These are phyloP conservation scores for Anthoptus insignis DNA, from an alignment of 2,888 invertebrate species.

Conservation along the genomic window DNA sequence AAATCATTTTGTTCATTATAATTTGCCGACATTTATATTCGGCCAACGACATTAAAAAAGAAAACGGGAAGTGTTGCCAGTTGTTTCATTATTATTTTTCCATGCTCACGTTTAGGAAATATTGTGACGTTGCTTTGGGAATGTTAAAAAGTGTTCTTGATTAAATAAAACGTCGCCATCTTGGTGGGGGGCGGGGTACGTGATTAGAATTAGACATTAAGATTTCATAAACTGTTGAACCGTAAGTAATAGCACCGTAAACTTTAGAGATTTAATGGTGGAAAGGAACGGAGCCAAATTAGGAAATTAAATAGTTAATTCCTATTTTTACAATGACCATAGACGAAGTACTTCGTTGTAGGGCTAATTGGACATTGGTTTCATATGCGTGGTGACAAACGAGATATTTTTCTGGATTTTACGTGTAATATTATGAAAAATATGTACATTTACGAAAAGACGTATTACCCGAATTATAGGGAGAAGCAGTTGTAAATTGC, in stretches of 20 bases:
- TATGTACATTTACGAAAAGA: too few species aligned
- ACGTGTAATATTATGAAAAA: too few species aligned
- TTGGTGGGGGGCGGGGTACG: constrained; percentile 57
- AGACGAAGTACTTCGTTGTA: too few species aligned
- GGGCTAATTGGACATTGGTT: too few species aligned
- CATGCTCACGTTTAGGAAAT: constrained; percentile 63
- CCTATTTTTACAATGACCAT: not conserved
- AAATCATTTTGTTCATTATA: constrained; percentile 30
- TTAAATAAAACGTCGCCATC: constrained; percentile 82
- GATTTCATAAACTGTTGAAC: constrained; percentile 59
- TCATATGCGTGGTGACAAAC: too few species aligned
- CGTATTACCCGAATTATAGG: too few species aligned
- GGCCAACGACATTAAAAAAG: constrained; percentile 52
- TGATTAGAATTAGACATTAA: constrained; percentile 71
- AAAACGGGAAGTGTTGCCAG: constrained; percentile 59
- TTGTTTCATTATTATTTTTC: constrained; percentile 57
- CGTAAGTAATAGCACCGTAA: constrained; percentile 59
- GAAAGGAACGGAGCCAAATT: constrained; percentile 5
- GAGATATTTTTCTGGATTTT: too few species aligned
- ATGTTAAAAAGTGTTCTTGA: constrained; percentile 84
- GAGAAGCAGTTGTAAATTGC: too few species aligned
- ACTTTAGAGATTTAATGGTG: constrained; percentile 54
- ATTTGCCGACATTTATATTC: constrained; percentile 48
- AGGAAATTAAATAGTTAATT: not conserved
- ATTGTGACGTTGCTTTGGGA: constrained; percentile 69